Conservation (phyloP, 2,888 invertebrate genomes). For the Plutella xylostella region DNA sequence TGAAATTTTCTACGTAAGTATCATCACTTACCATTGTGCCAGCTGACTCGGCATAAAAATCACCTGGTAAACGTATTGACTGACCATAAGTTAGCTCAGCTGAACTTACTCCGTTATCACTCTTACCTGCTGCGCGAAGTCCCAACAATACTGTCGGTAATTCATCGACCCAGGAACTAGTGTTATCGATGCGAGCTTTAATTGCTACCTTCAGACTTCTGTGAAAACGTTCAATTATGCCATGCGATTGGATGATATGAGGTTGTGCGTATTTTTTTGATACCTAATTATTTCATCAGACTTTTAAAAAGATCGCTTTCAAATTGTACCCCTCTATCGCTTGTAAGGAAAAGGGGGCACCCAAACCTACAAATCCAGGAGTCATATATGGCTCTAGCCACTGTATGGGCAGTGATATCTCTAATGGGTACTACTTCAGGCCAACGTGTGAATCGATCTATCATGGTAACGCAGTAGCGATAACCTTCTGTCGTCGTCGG, state of each 20-base stretch:
- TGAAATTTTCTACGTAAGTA: background rate
- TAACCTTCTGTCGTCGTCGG: slow-evolving; percentile 14
- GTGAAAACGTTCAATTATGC: slow-evolving; percentile 17
- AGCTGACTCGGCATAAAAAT: slow-evolving; percentile 5
- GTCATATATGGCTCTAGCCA: slow-evolving; percentile 13
- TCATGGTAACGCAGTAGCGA: slow-evolving; percentile 19
- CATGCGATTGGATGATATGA: slow-evolving; percentile 19
- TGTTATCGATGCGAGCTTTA: background rate
- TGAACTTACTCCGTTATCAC: background rate
- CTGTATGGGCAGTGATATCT: slow-evolving; percentile 20
- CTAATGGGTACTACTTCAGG: slow-evolving; percentile 18
- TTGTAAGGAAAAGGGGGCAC: slow-evolving; percentile 20
- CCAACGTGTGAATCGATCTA: slow-evolving; percentile 21
- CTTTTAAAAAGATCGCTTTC: slow-evolving; percentile 27
- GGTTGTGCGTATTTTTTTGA: slow-evolving; percentile 12
- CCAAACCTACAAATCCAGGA: slow-evolving; percentile 11
- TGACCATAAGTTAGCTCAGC: slow-evolving; percentile 5
- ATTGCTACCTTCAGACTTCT: slow-evolving; percentile 14
- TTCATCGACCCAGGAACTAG: slow-evolving; percentile 21
- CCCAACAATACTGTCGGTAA: slow-evolving; percentile 24
- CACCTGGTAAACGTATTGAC: slow-evolving; percentile 3
- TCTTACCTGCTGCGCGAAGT: background rate
- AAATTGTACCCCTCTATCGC: slow-evolving; percentile 31
- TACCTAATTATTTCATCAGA: slow-evolving; percentile 16
- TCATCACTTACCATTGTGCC: background rate